phyloP scores from a whole-genome alignment of 1,140 invertebrate genomes.

The Lepeophtheirus salmonis region DNA sequence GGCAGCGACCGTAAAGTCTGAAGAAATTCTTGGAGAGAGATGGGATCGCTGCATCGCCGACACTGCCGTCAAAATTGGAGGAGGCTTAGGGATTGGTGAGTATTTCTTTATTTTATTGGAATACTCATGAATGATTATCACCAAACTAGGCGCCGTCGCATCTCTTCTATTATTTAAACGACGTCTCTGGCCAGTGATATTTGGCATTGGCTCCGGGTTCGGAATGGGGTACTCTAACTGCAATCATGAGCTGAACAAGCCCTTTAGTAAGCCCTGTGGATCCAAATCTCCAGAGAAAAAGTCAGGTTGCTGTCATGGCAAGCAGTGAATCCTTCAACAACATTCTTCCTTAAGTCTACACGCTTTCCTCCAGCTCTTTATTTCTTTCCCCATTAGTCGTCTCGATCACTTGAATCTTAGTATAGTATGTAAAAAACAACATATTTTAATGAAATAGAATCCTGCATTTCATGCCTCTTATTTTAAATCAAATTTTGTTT shows the following conservation, averaged over 20 bases:
- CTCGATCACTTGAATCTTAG: too few relatives aligned
- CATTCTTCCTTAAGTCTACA: too few relatives aligned
- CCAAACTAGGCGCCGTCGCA: constrained; percentile 19
- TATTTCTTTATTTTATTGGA: background rate
- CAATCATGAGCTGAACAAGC: constrained; percentile 19
- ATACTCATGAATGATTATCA: background rate
- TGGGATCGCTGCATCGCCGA: background rate
- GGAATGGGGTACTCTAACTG: constrained; percentile 22
- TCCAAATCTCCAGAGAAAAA: background rate
- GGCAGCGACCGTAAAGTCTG: background rate
- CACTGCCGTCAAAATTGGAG: background rate
- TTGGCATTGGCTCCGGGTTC: constrained; percentile 22
- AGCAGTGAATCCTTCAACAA: too few relatives aligned
- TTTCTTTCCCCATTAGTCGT: too few relatives aligned
- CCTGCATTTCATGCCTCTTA: too few relatives aligned
- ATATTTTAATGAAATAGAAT: too few relatives aligned
- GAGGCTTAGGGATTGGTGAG: background rate
- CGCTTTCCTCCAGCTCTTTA: too few relatives aligned
- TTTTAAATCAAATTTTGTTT: too few relatives aligned
- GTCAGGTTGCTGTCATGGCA: too few relatives aligned
- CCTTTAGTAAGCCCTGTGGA: background rate
- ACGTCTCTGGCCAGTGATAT: constrained; percentile 20
- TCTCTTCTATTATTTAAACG: constrained; percentile 22
- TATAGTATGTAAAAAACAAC: too few relatives aligned
- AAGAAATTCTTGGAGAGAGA: background rate